phyloP scores from a whole-genome alignment of 2,888 invertebrate species.

The Anthophora plumipes region DNA sequence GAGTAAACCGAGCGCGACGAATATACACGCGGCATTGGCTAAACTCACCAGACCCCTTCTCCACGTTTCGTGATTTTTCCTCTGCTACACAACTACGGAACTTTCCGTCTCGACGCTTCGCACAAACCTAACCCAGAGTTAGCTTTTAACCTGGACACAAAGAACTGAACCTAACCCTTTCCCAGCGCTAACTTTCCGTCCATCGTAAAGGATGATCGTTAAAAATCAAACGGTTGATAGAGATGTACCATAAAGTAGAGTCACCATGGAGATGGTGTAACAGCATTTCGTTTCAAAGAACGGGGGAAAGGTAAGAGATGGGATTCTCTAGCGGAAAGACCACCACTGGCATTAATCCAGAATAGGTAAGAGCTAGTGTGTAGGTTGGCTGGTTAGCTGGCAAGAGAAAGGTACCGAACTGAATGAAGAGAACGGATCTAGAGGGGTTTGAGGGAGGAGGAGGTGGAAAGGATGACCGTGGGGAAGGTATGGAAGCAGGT shows the following conservation, averaged over 20 bases:
- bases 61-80: constrained; percentile 76
- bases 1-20: constrained; percentile 73
- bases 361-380: constrained; percentile 75
- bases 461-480: constrained; percentile 18
- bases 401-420: constrained; percentile 31
- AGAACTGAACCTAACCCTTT: constrained; percentile 62
- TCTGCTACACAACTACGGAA: constrained; percentile 64
- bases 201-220: constrained; percentile 14
- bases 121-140: no score
- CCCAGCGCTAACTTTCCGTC: neutral
- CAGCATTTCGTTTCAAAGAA: constrained; percentile 35
- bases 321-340: constrained; percentile 57
- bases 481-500: constrained; percentile 11
- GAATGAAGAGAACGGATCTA: constrained; percentile 46
- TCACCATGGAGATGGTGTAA: constrained; percentile 22
- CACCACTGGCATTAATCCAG: constrained; percentile 81
- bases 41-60: constrained; percentile 58
- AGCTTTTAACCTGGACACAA: no score
- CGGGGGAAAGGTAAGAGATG: neutral
- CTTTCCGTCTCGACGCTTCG: constrained; percentile 65
- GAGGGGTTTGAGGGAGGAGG: no score
- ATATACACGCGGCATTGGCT: constrained; percentile 56
- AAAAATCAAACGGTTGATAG: constrained; percentile 48
- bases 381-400: constrained; percentile 19
- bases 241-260: constrained; percentile 37